These are phyloP conservation scores for Eugnorisma glareosa DNA, from an alignment of 2,888 invertebrate genomes.

Conservation along the genomic window DNA sequence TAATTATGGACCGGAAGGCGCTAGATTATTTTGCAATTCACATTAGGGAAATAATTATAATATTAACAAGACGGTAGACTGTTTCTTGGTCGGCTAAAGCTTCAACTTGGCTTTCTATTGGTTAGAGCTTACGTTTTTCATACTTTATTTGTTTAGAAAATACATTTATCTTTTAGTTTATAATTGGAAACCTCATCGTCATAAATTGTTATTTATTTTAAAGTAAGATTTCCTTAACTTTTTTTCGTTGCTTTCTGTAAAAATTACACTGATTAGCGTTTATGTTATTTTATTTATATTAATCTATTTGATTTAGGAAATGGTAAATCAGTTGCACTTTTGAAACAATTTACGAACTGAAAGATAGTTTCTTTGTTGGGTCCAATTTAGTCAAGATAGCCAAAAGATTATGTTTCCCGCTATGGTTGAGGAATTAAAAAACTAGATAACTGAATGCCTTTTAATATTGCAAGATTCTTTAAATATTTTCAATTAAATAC, in stretches of 20 bases:
- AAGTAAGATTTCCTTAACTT: background rate
- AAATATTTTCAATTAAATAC: background rate
- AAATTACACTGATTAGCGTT: background rate
- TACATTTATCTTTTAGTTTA: conserved; percentile 1
- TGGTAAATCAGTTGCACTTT: background rate
- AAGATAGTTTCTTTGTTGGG: background rate
- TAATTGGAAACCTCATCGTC: background rate
- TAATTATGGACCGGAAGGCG: conserved; percentile 78
- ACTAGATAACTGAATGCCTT: background rate
- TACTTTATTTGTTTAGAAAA: conserved; percentile 29
- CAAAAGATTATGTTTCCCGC: background rate
- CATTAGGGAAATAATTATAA: conserved; percentile 71
- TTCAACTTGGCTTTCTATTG: conserved; percentile 45
- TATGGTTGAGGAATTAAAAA: background rate
- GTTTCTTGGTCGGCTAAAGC: conserved; percentile 24
- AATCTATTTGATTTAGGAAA: background rate
- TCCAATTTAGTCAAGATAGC: background rate
- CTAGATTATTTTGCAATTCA: conserved; percentile 75
- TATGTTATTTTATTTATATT: background rate
- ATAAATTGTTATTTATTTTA: background rate
- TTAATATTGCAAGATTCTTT: background rate
- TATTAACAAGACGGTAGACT: conserved; percentile 60
- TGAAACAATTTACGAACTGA: background rate
- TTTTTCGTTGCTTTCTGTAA: background rate
- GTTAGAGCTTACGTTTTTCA: background rate